Base-by-base conservation (phyloP, 2,797 vertebrate species). In the Clarias laeviceps region DNA sequence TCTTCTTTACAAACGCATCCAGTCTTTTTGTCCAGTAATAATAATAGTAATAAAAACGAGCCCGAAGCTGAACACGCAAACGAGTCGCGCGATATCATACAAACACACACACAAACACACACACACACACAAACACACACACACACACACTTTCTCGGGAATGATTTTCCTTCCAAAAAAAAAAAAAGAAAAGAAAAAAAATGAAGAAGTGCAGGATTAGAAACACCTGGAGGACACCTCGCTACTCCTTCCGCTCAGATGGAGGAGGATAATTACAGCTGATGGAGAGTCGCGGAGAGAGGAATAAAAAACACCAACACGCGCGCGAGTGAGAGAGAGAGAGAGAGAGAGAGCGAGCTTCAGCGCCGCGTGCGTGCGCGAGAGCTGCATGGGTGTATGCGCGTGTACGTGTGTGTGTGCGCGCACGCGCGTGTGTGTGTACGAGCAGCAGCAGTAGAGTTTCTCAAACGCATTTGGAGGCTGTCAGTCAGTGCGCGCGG, bases 391-490 rank as follows among this genome's bases (percentile, higher is more conserved):
- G 34, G 17, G 82, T 83, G 82, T 59, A 17, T 59, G 69, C 57
- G 70, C 59, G 22, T 34, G 57, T 24, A 40, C 29, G 69, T 54
- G 61, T n/a, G 22, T 7, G 20, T 11, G 74, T 20, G 74, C 6
- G 57, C n/a, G 32, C 6, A 59, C 9, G 22, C 22, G 56, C n/a
- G 65, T 27, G 57, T 29, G 59, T 18, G 61, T 29, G 12, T 5
- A 34, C 15, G 77, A 92, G 94, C 95, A 92, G 45, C 72, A 74
- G n/a, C 76, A 62, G 74, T 54, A 37, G 76, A 97, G 96, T 96
- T 97, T 96, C 96, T 95, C 93, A 96, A 94, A 94, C 94, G 94
- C 96, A 95, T 96, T 96, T 97, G 97, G 96, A 96, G 96, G 95
- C 97, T 98, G 98, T 99, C 98, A 99, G 91, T 91, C 85, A 87